Base-by-base conservation (phyloP, 2,797 vertebrate genomes). In the Alcedo atthis region DNA sequence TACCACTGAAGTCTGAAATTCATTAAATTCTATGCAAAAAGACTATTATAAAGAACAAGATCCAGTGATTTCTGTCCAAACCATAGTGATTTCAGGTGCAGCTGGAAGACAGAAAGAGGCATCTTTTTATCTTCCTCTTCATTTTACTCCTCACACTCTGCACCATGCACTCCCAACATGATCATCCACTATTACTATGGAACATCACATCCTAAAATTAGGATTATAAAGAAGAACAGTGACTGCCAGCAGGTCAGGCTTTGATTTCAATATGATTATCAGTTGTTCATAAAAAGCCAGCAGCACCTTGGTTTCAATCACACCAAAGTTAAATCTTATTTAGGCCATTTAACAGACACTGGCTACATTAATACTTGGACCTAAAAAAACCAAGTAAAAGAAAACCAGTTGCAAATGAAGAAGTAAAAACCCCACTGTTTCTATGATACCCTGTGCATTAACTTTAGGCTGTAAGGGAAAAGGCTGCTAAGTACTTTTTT, bases 111-210 rank as follows among this genome's bases (percentile, higher is more conserved):
- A 69, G 73, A 62, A 17, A 1, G 30, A 55, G 3, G 12, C 7
- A 53, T 2, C 2, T n/a, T 0, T 32, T 67, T 21, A 25, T 21
- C 3, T 1, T 54, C 22, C 8, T 20, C 3, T 3, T 85, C 43
- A 54, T 28, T 81, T 83, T 11, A 33, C 32, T 81, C 17, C 49
- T 74, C 16, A 20, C 6, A 2, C 30, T 42, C 30, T 75, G 53
- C 51, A 78, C 10, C 8, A 17, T 2, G 4, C 17, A 33, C 3
- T 75, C 20, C 8, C 2, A 1, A 8, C 0, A 2, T 15, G 24
- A 18, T 35, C 53, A 55, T 14, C 15, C 13, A 22, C 25, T 54
- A n/a, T 9, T 42, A 26, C 13, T 25, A 32, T 22, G 35, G 49
- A 81, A 81, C 42, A 64, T 10, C 5, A 46, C 12, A 46, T 5